Percentiles rank a stretch among this genome's conserved stretches.
Conservation (phyloP, 2,113 vertebrate species). For the Marcusenius ussheri region DNA sequence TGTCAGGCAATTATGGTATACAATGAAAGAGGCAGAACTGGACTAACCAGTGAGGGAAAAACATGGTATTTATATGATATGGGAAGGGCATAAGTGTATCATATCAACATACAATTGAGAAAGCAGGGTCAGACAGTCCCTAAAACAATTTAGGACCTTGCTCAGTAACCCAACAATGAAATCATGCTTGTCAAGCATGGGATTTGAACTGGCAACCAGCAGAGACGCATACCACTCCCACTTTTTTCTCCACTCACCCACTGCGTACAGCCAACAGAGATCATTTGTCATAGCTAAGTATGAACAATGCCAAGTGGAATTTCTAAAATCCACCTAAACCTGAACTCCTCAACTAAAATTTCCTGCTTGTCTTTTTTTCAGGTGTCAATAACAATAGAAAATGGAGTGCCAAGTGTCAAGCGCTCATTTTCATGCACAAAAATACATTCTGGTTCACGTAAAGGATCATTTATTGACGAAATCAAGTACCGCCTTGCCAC, state of each 20-base stretch:
- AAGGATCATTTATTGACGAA: neutral
- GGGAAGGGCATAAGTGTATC: neutral
- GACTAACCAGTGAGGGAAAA: slow-evolving; percentile 32
- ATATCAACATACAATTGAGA: neutral
- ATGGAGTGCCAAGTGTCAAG: neutral
- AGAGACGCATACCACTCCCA: neutral
- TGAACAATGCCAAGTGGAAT: neutral
- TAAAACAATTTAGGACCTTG: neutral
- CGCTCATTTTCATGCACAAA: neutral
- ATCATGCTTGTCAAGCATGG: neutral
- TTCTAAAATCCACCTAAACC: neutral
- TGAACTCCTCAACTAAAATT: neutral
- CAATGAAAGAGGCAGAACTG: slow-evolving; percentile 46
- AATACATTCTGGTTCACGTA: neutral
- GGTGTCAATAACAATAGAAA: neutral
- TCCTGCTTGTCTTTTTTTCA: neutral
- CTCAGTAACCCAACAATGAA: neutral
- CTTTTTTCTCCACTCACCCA: neutral
- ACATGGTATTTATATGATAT: neutral
- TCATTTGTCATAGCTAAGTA: neutral
- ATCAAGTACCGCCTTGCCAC: neutral
- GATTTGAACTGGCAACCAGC: neutral
- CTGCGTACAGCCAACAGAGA: neutral
- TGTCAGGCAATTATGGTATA: neutral
- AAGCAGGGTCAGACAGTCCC: neutral